These are phyloP conservation scores for Chelonoidis abingdonii DNA, from an alignment of 2,113 vertebrate species.

Conservation along the genomic window DNA sequence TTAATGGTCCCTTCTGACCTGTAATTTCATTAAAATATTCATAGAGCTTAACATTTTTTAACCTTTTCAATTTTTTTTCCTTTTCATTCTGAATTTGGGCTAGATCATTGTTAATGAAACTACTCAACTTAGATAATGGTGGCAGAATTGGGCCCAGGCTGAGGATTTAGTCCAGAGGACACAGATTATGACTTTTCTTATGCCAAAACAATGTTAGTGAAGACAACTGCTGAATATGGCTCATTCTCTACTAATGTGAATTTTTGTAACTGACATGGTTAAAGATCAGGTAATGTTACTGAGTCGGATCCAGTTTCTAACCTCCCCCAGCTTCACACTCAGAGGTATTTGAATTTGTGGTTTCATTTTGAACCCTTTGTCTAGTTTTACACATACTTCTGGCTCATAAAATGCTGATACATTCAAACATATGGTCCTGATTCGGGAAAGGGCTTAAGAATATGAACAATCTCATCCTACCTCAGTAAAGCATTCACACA, in stretches of 20 bases:
- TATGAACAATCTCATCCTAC: neutral
- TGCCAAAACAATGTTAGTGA: neutral
- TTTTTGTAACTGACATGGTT: neutral
- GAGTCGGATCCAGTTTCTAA: neutral
- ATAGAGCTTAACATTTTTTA: neutral
- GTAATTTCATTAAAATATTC: neutral
- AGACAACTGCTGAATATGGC: rapidly evolving
- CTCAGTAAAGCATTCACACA: neutral
- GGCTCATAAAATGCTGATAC: neutral
- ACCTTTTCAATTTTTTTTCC: too few species aligned
- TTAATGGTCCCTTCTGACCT: neutral
- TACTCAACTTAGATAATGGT: neutral
- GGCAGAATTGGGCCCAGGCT: neutral
- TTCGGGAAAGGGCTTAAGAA: neutral
- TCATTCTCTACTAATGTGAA: neutral
- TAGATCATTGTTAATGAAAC: too few species aligned
- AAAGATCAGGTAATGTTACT: neutral
- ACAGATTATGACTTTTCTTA: neutral
- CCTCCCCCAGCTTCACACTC: neutral
- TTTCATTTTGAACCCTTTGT: neutral
- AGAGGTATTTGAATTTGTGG: neutral
- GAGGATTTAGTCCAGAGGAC: neutral
- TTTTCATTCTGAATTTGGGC: too few species aligned
- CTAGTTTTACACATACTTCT: neutral
- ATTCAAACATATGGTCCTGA: neutral